A percentile compares a stretch with the other conserved stretches of the same genome.
These are phyloP conservation scores for Pachyseris speciosa DNA, from an alignment of 64 coral and sea anemone species.

Conservation along the genomic window DNA sequence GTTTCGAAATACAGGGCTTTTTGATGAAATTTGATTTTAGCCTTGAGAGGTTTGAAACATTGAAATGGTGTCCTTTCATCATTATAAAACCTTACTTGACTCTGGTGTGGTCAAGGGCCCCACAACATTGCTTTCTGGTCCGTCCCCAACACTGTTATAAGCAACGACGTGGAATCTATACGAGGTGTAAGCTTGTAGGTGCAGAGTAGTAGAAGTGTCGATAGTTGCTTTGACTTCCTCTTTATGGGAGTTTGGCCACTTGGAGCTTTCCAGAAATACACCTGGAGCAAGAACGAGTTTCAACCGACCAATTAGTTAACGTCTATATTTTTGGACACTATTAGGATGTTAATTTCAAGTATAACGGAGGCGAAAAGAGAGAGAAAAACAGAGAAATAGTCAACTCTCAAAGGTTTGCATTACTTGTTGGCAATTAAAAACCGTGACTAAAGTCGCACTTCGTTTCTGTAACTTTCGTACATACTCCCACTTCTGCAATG, in stretches of 20 bases:
- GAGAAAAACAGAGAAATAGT: too few species aligned
- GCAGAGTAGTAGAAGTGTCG: slow-evolving; percentile 43
- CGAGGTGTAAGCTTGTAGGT: slow-evolving; percentile 67
- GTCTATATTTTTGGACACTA: too few species aligned
- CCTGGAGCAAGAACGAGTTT: slow-evolving; percentile 12
- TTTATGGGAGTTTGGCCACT: slow-evolving; percentile 48
- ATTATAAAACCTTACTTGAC: slow-evolving; percentile 59
- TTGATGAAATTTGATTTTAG: too few species aligned
- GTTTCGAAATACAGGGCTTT: too few species aligned
- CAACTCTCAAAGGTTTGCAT: too few species aligned
- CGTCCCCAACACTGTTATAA: slow-evolving; percentile 90
- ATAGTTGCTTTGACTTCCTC: slow-evolving; percentile 23
- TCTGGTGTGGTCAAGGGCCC: slow-evolving; percentile 88
- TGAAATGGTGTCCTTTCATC: background rate
- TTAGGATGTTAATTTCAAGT: too few species aligned
- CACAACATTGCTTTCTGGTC: slow-evolving; percentile 76
- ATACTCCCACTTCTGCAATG: too few species aligned
- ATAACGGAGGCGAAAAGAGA: too few species aligned
- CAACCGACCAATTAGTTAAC: background rate
- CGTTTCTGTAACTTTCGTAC: too few species aligned
- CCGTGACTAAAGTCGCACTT: too few species aligned
- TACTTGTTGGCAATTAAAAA: too few species aligned
- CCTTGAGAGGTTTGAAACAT: background rate
- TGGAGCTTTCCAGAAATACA: slow-evolving; percentile 81
- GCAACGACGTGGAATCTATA: slow-evolving; percentile 96